These are phyloP conservation scores for Melinaea menophilus DNA, from an alignment of 2,888 invertebrate genomes.

Conservation along the genomic window DNA sequence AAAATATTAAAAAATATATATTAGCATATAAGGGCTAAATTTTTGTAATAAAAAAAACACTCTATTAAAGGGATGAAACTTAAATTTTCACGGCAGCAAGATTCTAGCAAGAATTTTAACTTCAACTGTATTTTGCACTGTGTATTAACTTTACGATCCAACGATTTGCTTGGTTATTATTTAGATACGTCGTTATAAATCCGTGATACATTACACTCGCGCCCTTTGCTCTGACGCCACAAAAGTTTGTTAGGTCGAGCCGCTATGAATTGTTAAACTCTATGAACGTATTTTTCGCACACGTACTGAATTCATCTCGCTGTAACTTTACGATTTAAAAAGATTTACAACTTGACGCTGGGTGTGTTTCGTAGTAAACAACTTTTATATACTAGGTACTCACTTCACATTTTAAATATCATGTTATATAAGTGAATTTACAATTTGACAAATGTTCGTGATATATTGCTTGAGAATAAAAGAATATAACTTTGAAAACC, in stretches of 20 bases:
- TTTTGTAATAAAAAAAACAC: too few relatives aligned
- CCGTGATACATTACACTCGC: slow-evolving; percentile 3
- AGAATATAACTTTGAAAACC: neutral
- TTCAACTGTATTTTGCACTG: too few relatives aligned
- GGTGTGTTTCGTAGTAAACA: neutral
- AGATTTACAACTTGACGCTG: neutral
- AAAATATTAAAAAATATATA: too few relatives aligned
- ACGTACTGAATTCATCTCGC: neutral
- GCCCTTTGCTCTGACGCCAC: slow-evolving; percentile 21
- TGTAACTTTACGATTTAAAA: neutral
- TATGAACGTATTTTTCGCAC: neutral
- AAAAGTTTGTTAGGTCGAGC: slow-evolving; percentile 20
- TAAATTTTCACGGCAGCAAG: neutral
- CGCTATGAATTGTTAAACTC: slow-evolving; percentile 20
- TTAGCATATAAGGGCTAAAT: too few relatives aligned
- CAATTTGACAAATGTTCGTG: neutral
- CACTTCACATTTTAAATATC: too few relatives aligned
- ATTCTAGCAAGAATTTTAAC: slow-evolving; percentile 14
- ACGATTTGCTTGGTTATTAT: too few relatives aligned
- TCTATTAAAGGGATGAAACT: neutral
- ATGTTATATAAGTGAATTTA: too few relatives aligned
- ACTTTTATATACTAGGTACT: too few relatives aligned
- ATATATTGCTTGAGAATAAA: neutral
- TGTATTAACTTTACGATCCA: too few relatives aligned
- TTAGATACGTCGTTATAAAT: too few relatives aligned